Conservation (phyloP, 92 coral and sea anemone species). For the Porites lobata region DNA sequence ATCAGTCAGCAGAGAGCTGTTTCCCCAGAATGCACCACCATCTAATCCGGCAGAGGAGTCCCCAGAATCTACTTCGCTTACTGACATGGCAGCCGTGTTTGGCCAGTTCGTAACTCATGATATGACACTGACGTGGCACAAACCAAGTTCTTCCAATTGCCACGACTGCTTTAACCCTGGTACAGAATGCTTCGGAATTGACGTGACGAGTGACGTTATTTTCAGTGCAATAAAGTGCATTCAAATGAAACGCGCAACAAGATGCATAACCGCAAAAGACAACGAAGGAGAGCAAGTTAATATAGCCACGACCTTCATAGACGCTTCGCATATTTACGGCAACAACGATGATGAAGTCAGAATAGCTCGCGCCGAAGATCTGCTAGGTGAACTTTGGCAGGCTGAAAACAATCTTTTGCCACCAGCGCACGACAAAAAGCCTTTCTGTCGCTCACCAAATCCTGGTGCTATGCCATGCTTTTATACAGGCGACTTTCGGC, state of each 20-base stretch:
- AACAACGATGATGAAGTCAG: conserved; percentile 7
- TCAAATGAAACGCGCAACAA: background rate
- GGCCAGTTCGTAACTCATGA: conserved; percentile 92
- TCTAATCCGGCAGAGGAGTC: conserved; percentile 53
- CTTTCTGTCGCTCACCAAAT: background rate
- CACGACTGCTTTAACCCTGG: background rate
- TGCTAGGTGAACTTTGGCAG: too few species aligned
- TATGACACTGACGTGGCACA: conserved; percentile 84
- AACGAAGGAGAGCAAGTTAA: conserved; percentile 78
- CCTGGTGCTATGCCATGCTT: conserved; percentile 43
- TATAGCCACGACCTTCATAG: conserved; percentile 83
- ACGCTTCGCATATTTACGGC: conserved; percentile 91
- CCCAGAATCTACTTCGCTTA: conserved; percentile 45
- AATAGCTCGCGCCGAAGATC: background rate
- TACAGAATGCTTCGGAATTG: background rate
- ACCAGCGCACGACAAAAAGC: too few species aligned
- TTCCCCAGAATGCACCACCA: background rate
- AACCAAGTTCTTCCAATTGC: conserved; percentile 59
- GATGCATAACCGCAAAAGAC: conserved; percentile 41
- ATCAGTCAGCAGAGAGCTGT: background rate
- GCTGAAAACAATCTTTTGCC: too few species aligned
- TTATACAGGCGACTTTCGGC: conserved; percentile 88
- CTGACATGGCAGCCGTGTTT: conserved; percentile 41
- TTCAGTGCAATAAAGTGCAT: background rate
- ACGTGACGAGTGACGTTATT: background rate